Conservation (phyloP, 2,797 vertebrate species). For the Setipinna tenuifilis region DNA sequence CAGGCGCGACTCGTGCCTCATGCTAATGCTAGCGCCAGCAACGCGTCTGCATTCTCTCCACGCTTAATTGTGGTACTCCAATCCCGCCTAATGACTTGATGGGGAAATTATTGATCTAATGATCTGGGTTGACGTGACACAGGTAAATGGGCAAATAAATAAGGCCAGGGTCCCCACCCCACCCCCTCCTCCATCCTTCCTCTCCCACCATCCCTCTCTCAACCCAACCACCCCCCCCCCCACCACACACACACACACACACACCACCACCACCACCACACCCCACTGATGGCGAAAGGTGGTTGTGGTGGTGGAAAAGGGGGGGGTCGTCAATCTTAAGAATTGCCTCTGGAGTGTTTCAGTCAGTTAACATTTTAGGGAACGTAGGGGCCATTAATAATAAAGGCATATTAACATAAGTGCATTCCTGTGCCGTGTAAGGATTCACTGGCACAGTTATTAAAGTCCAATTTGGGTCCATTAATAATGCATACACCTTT, state of each 20-base stretch:
- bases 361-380: constrained; percentile 84
- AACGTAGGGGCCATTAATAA: constrained; percentile 82
- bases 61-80: constrained; percentile 76
- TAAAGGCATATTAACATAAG: constrained; percentile 85
- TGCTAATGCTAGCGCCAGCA: constrained; percentile 68
- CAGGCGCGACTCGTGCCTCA: background rate
- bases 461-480: constrained; percentile 86
- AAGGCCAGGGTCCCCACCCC: constrained; percentile 56
- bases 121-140: constrained; percentile 73
- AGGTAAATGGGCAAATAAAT: constrained; percentile 83
- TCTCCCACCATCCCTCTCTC: constrained; percentile 49
- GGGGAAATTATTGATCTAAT: constrained; percentile 81
- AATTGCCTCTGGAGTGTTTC: constrained; percentile 75
- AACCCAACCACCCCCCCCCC: background rate
- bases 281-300: background rate
- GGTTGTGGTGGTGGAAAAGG: constrained; percentile 37
- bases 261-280: background rate
- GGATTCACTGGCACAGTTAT: constrained; percentile 82
- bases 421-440: constrained; percentile 79
- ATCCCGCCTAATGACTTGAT: constrained; percentile 79
- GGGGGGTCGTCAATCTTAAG: constrained; percentile 78
- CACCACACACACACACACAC: constrained; percentile 39
- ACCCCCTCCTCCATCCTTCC: constrained; percentile 33
- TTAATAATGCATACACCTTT: constrained; percentile 87
- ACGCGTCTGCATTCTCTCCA: constrained; percentile 73